Percentiles rank a stretch among this genome's conserved stretches.
These are phyloP conservation scores for Syrista parreyssii DNA, from an alignment of 2,888 invertebrate species.

Conservation along the genomic window DNA sequence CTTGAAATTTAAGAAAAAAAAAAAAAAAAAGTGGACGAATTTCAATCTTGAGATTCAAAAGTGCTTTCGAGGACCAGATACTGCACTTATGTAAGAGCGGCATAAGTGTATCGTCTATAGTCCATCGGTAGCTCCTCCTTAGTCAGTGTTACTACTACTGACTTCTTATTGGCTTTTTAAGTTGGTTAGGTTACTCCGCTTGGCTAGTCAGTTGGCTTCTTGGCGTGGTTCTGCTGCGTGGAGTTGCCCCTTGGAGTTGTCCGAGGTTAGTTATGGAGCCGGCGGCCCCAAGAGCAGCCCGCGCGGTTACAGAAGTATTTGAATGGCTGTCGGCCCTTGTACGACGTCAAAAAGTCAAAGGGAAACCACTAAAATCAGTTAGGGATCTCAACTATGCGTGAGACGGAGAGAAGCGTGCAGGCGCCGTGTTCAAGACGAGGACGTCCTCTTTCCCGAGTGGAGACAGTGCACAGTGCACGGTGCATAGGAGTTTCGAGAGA, in stretches of 20 bases:
- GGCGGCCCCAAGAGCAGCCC: constrained; percentile 38
- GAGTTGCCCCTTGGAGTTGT: constrained; percentile 43
- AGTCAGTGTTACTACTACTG: background rate
- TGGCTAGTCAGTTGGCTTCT: background rate
- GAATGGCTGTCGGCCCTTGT: constrained; percentile 63
- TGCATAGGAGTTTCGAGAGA: background rate
- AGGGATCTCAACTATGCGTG: constrained; percentile 63
- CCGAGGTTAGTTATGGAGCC: constrained; percentile 62
- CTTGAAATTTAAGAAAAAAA: background rate
- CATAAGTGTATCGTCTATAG: background rate
- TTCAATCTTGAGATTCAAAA: background rate
- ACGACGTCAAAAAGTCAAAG: constrained; percentile 65
- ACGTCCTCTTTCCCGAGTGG: constrained; percentile 11
- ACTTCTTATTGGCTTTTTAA: background rate
- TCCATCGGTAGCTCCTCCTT: background rate
- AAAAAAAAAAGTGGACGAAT: background rate
- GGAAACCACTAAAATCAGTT: constrained; percentile 65
- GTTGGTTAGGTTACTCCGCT: background rate
- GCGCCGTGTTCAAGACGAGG: constrained; percentile 26
- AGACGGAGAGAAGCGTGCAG: constrained; percentile 32
- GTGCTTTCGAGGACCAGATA: background rate
- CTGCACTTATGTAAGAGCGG: background rate
- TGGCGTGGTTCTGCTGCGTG: background rate
- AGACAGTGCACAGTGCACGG: background rate
- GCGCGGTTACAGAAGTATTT: constrained; percentile 63